Evolutionary conservation across 2,113 vertebrate genomes (phyloP).

Genomic region (Corythoichthys intestinalis): DNA sequence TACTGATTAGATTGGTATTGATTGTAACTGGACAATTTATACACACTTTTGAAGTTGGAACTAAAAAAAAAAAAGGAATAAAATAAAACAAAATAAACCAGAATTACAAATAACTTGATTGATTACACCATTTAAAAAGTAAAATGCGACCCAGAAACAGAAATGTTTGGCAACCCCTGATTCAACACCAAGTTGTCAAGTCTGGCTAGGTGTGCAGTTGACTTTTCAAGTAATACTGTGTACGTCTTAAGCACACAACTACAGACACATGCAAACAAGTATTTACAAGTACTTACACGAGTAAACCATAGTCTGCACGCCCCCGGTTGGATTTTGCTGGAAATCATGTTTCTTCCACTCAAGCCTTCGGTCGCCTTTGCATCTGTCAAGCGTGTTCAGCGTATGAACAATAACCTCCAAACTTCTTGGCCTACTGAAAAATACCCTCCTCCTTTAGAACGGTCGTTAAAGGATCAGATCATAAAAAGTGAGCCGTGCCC

Average conservation of each 20-base stretch:
- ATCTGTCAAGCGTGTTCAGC: constrained; percentile 10
- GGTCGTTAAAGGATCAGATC: constrained; percentile 7
- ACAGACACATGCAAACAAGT: background rate
- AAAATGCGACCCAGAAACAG: background rate
- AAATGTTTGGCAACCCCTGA: background rate
- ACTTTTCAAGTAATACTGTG: background rate
- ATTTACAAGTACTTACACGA: constrained; percentile 48
- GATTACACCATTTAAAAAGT: background rate
- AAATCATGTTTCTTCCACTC: constrained; percentile 51
- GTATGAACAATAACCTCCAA: background rate
- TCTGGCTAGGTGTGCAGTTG: background rate
- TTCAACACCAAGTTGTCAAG: background rate
- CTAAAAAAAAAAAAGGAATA: no score
- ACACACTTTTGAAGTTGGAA: no score
- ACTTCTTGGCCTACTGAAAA: background rate
- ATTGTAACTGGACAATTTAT: no score
- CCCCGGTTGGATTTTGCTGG: constrained; percentile 43
- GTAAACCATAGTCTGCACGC: constrained; percentile 44
- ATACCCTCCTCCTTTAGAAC: background rate
- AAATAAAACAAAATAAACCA: no score
- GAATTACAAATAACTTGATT: no score
- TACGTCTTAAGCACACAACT: background rate
- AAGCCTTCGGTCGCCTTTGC: background rate
- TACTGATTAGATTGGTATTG: no score
- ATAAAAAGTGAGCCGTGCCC: constrained; percentile 23